Evolutionary conservation across 1,140 invertebrate species (phyloP).

Genomic region (Magallana ariakensis): DNA sequence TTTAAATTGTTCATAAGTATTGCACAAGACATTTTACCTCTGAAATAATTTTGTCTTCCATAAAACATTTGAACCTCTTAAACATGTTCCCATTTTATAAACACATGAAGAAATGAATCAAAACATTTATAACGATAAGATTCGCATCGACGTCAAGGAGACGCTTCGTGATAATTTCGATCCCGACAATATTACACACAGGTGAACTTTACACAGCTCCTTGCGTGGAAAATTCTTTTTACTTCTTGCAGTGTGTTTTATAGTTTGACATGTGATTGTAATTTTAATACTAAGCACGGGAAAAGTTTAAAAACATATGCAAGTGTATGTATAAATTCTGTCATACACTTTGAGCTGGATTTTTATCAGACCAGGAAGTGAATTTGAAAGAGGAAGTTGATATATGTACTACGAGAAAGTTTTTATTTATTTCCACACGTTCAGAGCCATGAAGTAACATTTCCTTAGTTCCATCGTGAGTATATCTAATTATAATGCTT

Average conservation of each 20-base stretch:
- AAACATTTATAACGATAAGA: neutral
- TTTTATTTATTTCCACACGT: neutral
- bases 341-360: neutral
- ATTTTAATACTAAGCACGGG: too few species aligned
- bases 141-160: neutral
- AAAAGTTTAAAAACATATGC: too few species aligned
- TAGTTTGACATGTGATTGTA: too few species aligned
- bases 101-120: neutral
- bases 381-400: slow-evolving; percentile 4
- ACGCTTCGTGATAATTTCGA: neutral
- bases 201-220: too few species aligned
- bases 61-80: neutral
- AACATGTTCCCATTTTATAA: slow-evolving; percentile 19
- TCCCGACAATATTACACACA: neutral
- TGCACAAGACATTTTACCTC: neutral
- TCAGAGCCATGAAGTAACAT: slow-evolving; percentile 5
- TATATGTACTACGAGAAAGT: neutral
- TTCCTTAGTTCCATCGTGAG: neutral
- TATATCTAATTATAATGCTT: neutral
- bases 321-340: too few species aligned
- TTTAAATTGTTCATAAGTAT: neutral
- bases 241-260: too few species aligned
- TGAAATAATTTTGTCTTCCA: neutral
- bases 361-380: slow-evolving; percentile 12
- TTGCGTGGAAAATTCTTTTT: too few species aligned